A percentile compares a stretch with the other conserved stretches of the same genome.
These are phyloP conservation scores for Cataglyphis albicans DNA, from an alignment of 2,888 invertebrate genomes.

Conservation along the genomic window DNA sequence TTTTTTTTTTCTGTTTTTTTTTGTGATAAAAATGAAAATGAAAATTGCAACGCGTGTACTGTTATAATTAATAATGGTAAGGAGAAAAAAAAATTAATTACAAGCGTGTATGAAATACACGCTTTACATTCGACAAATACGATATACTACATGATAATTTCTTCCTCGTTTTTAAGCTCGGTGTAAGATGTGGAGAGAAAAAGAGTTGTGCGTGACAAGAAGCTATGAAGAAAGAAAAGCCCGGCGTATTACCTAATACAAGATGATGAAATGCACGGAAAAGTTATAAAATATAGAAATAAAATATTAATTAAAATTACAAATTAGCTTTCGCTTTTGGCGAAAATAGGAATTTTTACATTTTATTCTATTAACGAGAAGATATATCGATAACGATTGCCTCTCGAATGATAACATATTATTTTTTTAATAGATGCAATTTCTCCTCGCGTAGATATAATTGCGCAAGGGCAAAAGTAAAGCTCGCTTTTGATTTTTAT, in stretches of 20 bases:
- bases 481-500: background rate
- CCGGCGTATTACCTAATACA: background rate
- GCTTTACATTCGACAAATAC: constrained; percentile 3
- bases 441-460: background rate
- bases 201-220: constrained; percentile 13
- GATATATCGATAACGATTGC: background rate
- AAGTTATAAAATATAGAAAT: constrained; percentile 16
- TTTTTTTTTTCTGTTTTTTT: background rate
- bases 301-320: constrained; percentile 2
- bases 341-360: background rate
- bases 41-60: background rate
- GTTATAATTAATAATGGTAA: background rate
- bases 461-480: background rate
- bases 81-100: background rate
- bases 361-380: constrained; percentile 14
- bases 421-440: background rate
- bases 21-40: background rate
- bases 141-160: constrained; percentile 10
- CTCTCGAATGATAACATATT: background rate
- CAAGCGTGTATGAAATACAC: background rate
- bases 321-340: constrained; percentile 1
- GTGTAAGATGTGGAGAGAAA: background rate
- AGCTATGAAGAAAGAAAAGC: constrained; percentile 9
- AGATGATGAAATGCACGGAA: background rate
- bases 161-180: background rate